These are phyloP conservation scores for Rapana venosa DNA, from an alignment of 2,888 invertebrate genomes.

Conservation along the genomic window DNA sequence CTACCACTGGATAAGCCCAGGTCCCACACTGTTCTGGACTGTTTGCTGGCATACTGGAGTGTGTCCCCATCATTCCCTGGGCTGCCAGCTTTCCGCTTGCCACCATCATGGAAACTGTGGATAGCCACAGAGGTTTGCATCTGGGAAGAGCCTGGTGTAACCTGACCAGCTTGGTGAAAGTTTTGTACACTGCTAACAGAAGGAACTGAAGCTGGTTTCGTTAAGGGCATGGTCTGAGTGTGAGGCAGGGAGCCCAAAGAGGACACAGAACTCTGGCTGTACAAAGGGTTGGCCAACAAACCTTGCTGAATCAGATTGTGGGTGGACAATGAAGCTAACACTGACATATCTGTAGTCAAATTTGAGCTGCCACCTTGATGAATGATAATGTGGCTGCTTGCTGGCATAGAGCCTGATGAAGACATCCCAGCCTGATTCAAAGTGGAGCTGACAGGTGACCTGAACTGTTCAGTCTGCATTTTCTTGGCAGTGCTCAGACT, in stretches of 20 bases:
- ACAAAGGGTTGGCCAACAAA: constrained; percentile 78
- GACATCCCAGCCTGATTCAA: neutral
- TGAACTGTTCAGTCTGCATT: constrained; percentile 42
- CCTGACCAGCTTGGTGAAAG: constrained; percentile 16
- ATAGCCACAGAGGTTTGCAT: constrained; percentile 20
- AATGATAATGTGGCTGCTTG: neutral
- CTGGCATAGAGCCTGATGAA: neutral
- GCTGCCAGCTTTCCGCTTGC: constrained; percentile 61
- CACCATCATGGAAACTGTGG: constrained; percentile 41
- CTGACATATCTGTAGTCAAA: neutral
- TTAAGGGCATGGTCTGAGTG: neutral
- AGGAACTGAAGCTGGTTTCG: neutral
- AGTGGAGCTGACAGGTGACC: neutral
- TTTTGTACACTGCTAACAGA: constrained; percentile 30
- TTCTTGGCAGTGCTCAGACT: constrained; percentile 63
- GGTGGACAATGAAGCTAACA: constrained; percentile 18
- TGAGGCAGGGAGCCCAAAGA: neutral
- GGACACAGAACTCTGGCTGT: constrained; percentile 78
- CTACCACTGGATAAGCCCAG: neutral
- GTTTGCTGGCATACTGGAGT: constrained; percentile 35
- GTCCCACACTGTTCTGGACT: constrained; percentile 32
- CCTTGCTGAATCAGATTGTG: constrained; percentile 78
- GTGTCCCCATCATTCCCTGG: constrained; percentile 55
- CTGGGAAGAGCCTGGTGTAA: constrained; percentile 15
- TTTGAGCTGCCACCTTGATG: neutral